Base-by-base conservation (phyloP, 2,797 vertebrate genomes). In the Enteromius anoplus region DNA sequence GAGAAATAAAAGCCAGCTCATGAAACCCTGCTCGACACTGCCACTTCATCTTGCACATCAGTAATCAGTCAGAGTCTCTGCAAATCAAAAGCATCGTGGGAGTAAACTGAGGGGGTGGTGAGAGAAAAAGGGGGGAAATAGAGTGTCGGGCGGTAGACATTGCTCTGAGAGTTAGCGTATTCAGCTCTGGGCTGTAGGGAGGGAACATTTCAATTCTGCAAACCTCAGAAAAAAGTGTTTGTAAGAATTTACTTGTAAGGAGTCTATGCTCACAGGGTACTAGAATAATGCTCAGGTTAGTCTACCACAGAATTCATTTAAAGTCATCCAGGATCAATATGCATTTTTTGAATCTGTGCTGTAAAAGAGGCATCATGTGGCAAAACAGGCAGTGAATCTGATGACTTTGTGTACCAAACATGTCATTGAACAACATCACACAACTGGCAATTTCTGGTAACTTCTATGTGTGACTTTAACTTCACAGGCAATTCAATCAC, bases 1-100 rank as follows among this genome's bases (percentile, higher is more conserved):
- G 69, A 75, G 78, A 84, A 69, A 86, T 84, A 79, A 87, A 85
- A 79, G 62, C 71, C 69, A 85, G 47, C 69, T 55, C 34, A 9
- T 72, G 49, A 80, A 86, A 80, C 79, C 62, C 53, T 65, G 65
- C 32, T 60, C 12, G 40, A 84, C 65, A 60, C 51, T 40, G 66
- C 15, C 73, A n/a, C 42, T 84, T 84, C 75, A 85, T 81, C 75
- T 75, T 82, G 64, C 37, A 76, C 64, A 84, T 84, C 69, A 83
- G 78, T 32, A 78, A 87, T 79, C 68, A 70, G 64, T 75, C 40
- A 34, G 73, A 81, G 55, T 85, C 60, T 73, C 37, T 68, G 60
- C 64, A 79, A 78, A 85, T 72, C 66, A 51, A 62, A 80, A 32
- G 65, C 42, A 81, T 75, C 29, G 58, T 17, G 23, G 37, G 51